These are phyloP conservation scores for Illadopsis cleaveri DNA, from an alignment of 2,113 vertebrate genomes.

Conservation along the genomic window DNA sequence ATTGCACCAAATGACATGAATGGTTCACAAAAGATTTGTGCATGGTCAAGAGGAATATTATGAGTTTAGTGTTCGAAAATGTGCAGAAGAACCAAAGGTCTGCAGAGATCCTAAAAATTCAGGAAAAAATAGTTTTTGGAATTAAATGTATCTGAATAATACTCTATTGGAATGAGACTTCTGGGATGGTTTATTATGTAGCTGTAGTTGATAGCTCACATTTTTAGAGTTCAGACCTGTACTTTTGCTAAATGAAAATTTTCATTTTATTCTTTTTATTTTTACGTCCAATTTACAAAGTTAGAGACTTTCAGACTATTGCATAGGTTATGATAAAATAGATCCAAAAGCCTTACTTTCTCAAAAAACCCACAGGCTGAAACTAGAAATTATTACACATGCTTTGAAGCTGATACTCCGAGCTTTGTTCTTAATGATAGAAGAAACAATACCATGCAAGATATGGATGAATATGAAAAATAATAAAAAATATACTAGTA, in stretches of 20 bases:
- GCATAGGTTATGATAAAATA: background rate
- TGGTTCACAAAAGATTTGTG: background rate
- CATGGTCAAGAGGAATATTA: background rate
- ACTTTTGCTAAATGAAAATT: background rate
- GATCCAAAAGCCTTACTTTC: background rate
- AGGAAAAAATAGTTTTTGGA: background rate
- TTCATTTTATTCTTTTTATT: background rate
- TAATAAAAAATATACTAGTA: background rate
- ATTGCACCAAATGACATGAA: background rate
- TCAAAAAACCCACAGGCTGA: background rate
- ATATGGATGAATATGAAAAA: background rate
- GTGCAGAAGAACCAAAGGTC: background rate
- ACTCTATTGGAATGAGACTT: background rate
- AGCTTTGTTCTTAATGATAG: background rate
- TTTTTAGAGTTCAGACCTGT: background rate
- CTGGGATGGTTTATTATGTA: background rate
- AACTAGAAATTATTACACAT: background rate
- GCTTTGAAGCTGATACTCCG: background rate
- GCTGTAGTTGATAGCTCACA: background rate
- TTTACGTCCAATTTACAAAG: background rate
- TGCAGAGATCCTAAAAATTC: background rate
- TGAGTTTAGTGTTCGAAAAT: background rate
- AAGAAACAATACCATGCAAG: background rate
- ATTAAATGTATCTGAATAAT: background rate
- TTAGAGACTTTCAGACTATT: background rate